phyloP scores from a whole-genome alignment of 2,113 vertebrate genomes.

The Nycticryphes semicollaris region DNA sequence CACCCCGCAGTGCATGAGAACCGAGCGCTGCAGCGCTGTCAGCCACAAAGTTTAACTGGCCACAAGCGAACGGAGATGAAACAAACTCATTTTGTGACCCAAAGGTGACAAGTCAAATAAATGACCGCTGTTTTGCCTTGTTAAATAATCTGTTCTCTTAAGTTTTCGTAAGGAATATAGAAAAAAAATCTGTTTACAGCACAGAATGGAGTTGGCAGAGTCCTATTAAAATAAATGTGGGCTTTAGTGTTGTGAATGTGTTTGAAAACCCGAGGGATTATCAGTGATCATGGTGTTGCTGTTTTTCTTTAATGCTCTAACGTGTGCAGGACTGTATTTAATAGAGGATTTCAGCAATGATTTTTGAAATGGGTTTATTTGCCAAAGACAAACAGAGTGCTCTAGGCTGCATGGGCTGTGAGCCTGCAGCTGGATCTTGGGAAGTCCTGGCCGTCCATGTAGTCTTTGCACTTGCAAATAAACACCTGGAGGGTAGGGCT shows the following conservation, averaged over 20 bases:
- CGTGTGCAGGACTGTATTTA: neutral
- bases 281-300: neutral
- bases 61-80: neutral
- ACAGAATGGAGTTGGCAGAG: neutral
- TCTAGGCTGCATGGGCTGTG: neutral
- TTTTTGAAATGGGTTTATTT: constrained; percentile 1
- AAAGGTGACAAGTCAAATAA: neutral
- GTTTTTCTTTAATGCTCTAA: neutral
- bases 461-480: neutral
- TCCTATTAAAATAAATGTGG: neutral
- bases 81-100: neutral
- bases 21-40: neutral
- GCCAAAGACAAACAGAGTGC: neutral
- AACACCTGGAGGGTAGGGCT: neutral
- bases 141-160: neutral
- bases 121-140: neutral
- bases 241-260: neutral
- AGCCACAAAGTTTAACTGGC: neutral
- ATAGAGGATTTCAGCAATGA: neutral
- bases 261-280: neutral
- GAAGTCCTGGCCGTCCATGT: neutral
- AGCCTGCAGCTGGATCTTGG: neutral
- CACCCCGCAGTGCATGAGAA: neutral
- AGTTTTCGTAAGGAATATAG: neutral
- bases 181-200: neutral